A percentile compares a stretch with the other conserved stretches of the same genome.
phyloP scores from a whole-genome alignment of 2,888 invertebrate species.

The Plutella xylostella region DNA sequence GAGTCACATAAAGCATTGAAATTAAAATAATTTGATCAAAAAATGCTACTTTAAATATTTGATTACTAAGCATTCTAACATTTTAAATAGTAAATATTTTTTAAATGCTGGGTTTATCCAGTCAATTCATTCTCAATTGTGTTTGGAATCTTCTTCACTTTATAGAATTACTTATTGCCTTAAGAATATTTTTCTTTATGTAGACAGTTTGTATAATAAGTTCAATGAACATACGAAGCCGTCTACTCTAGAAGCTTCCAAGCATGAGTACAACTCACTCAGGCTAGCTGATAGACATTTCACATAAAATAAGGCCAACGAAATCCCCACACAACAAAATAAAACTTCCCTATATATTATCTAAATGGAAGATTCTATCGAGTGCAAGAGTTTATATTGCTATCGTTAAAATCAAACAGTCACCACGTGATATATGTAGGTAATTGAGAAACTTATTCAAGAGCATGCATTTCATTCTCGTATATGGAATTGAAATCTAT shows the following conservation, averaged over 20 bases:
- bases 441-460: background rate
- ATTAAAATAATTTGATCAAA: slow-evolving; percentile 62
- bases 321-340: no score
- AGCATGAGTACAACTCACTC: no score
- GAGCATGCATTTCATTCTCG: no score
- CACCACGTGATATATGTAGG: background rate
- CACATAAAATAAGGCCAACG: no score
- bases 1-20: slow-evolving; percentile 58
- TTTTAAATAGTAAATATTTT: slow-evolving; percentile 56
- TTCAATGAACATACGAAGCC: no score
- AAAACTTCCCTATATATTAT: slow-evolving; percentile 11
- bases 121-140: slow-evolving; percentile 30
- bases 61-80: slow-evolving; percentile 61
- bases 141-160: slow-evolving; percentile 47
- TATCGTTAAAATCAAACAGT: background rate
- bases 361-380: background rate
- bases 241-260: no score
- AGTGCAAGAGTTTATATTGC: slow-evolving; percentile 3
- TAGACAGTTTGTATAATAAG: no score
- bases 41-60: slow-evolving; percentile 58
- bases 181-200: no score
- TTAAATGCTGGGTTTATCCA: slow-evolving; percentile 63
- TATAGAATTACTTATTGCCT: no score
- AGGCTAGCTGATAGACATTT: no score
- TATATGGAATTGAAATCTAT: no score